Evolutionary conservation across 1,140 invertebrate genomes (phyloP).

Genomic region (Drosophila mauritiana): DNA sequence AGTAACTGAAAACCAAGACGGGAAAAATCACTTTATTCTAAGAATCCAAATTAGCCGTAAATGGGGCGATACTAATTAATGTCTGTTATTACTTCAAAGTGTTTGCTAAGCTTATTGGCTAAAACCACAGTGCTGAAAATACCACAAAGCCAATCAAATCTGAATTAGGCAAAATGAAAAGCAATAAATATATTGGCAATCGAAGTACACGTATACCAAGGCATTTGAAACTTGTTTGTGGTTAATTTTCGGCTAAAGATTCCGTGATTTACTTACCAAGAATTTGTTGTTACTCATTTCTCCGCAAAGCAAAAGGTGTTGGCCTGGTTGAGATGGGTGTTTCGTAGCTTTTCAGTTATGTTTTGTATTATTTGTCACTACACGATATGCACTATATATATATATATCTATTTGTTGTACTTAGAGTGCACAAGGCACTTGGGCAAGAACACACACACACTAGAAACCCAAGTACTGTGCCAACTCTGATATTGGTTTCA

Average conservation of each 20-base stretch:
- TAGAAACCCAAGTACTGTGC: conserved; percentile 36
- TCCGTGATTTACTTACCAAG: conserved; percentile 61
- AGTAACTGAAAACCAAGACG: too few species aligned
- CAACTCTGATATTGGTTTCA: conserved; percentile 39
- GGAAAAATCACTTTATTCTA: not conserved
- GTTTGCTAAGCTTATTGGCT: conserved; percentile 8
- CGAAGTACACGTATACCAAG: conserved; percentile 8
- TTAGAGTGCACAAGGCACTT: conserved; percentile 56
- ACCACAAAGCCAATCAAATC: conserved; percentile 33
- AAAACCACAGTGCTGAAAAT: conserved; percentile 28
- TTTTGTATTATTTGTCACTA: conserved; percentile 50
- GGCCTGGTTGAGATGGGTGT: conserved; percentile 29
- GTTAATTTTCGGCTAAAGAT: conserved; percentile 25
- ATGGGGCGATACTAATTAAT: conserved; percentile 8
- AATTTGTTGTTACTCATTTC: conserved; percentile 80
- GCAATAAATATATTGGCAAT: conserved; percentile 54
- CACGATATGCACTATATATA: conserved; percentile 25
- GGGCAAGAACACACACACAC: conserved; percentile 47
- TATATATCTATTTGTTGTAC: conserved; percentile 48
- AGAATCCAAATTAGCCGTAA: not conserved
- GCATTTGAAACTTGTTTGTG: conserved; percentile 38
- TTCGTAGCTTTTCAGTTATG: conserved; percentile 16
- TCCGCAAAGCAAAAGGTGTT: conserved; percentile 71
- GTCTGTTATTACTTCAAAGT: not conserved
- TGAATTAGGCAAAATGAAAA: conserved; percentile 36